A percentile compares a stretch with the other conserved stretches of the same genome.
These are phyloP conservation scores for Polietes domitor DNA, from an alignment of 2,888 invertebrate species.

Conservation along the genomic window DNA sequence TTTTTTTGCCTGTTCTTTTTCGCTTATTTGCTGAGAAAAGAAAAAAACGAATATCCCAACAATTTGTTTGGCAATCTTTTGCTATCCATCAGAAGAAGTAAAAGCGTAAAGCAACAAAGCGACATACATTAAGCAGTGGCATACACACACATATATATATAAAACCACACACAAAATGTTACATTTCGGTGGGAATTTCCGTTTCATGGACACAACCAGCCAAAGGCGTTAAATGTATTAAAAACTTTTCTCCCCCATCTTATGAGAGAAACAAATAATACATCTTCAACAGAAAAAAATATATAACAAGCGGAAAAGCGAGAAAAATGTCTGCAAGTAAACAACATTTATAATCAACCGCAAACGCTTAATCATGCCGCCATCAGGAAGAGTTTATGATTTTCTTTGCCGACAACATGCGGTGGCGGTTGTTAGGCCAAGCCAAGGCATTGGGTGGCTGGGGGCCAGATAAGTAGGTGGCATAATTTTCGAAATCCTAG, in stretches of 20 bases:
- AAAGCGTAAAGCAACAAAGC: background rate
- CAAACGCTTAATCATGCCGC: conserved; percentile 29
- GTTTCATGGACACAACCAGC: background rate
- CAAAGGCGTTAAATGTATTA: conserved; percentile 61
- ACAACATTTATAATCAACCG: conserved; percentile 42
- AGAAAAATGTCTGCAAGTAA: background rate
- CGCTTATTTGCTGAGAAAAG: background rate
- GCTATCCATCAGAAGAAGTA: conserved; percentile 27
- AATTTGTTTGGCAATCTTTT: conserved; percentile 38
- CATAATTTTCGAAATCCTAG: background rate
- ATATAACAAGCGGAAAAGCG: background rate
- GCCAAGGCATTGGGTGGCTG: background rate
- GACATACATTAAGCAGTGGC: background rate
- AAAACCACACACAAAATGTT: background rate
- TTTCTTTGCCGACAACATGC: background rate
- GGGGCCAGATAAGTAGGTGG: background rate
- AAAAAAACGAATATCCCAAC: conserved; percentile 5
- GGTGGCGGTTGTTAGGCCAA: background rate
- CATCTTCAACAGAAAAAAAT: background rate
- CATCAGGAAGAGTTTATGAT: conserved; percentile 10
- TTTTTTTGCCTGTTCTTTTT: conserved; percentile 29
- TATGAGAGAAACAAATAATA: background rate
- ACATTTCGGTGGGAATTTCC: background rate
- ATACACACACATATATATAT: background rate
- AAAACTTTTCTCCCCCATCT: conserved; percentile 47